phyloP scores from a whole-genome alignment of 1,140 invertebrate genomes.

The Teleopsis dalmanni region DNA sequence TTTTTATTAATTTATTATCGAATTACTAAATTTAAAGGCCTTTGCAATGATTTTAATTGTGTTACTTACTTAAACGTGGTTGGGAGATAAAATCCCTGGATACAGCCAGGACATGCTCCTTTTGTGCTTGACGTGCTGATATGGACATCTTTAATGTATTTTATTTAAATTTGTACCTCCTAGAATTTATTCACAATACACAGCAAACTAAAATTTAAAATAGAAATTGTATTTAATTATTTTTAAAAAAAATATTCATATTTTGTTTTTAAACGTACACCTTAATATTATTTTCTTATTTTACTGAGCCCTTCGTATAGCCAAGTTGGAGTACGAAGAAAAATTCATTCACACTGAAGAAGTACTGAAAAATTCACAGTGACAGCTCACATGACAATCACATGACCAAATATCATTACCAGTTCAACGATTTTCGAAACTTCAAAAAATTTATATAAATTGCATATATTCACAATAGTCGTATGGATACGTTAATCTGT shows the following conservation, averaged over 20 bases:
- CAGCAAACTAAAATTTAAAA: slow-evolving; percentile 7
- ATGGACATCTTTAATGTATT: slow-evolving; percentile 13
- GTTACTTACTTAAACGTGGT: slow-evolving; percentile 88
- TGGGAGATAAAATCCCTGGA: slow-evolving; percentile 95
- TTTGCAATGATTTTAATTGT: neutral
- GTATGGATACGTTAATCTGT: too few relatives aligned
- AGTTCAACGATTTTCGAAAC: too few relatives aligned
- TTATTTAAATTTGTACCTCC: slow-evolving; percentile 8
- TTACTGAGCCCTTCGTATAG: slow-evolving; percentile 5
- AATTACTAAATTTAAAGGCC: neutral
- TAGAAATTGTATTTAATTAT: neutral
- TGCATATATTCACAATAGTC: too few relatives aligned
- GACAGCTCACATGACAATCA: slow-evolving; percentile 17
- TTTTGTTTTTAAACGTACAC: slow-evolving; percentile 4
- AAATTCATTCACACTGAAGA: slow-evolving; percentile 18
- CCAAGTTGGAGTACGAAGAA: slow-evolving; percentile 15
- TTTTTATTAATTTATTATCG: neutral
- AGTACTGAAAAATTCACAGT: slow-evolving; percentile 15
- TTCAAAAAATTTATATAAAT: too few relatives aligned
- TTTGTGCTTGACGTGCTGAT: slow-evolving; percentile 48
- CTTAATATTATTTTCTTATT: too few relatives aligned
- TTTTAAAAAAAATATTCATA: neutral
- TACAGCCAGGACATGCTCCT: slow-evolving; percentile 84
- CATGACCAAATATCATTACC: too few relatives aligned
- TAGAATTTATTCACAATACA: slow-evolving; percentile 10